Conservation (phyloP, 2,113 vertebrate species). For the Aspidoscelis tigris region DNA sequence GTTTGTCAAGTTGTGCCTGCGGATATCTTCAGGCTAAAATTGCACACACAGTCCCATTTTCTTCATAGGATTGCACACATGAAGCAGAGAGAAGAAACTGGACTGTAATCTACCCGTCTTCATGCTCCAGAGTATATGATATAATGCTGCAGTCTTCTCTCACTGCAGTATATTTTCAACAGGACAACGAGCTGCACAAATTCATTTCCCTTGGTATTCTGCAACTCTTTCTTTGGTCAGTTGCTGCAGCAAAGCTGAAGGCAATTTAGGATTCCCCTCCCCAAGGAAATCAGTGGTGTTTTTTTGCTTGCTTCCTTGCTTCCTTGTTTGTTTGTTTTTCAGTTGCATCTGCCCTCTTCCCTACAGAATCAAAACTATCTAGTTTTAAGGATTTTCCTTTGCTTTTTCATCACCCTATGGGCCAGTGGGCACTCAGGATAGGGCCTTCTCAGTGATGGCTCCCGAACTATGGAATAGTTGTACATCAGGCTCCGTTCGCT, state of each 20-base stretch:
- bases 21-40: constrained; percentile 29
- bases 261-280: constrained; percentile 5
- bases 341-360: rapidly evolving
- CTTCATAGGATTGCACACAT: constrained; percentile 1
- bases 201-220: background rate
- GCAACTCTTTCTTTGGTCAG: background rate
- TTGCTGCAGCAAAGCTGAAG: constrained; percentile 34
- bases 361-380: background rate
- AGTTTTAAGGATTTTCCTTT: constrained; percentile 6
- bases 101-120: background rate
- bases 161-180: background rate
- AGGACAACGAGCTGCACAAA: background rate
- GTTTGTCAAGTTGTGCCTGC: background rate
- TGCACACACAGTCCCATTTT: background rate
- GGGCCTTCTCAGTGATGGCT: too few relatives aligned
- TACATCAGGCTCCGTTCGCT: too few relatives aligned
- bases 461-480: too few relatives aligned
- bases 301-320: background rate
- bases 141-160: constrained; percentile 1
- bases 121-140: background rate
- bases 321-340: rapidly evolving
- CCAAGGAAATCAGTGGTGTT: too few relatives aligned
- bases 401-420: too few relatives aligned
- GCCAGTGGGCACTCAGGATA: too few relatives aligned
- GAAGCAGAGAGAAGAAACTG: constrained; percentile 18